Evolutionary conservation across 2,888 invertebrate species (phyloP).

Genomic region (Torymus aiolomorphi): DNA sequence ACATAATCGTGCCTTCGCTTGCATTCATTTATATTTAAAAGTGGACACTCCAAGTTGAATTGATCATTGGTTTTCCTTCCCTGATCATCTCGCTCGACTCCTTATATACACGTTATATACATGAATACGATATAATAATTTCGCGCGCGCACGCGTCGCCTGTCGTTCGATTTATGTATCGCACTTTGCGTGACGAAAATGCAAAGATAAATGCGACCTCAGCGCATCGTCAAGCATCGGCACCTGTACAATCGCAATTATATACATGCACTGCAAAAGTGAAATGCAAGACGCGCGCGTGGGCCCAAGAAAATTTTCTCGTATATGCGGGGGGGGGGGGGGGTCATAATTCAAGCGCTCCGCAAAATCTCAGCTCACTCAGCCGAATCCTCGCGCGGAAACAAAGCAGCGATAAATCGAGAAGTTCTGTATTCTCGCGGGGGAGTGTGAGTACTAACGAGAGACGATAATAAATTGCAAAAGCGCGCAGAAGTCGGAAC

Average conservation of each 20-base stretch:
- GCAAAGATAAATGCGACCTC: neutral
- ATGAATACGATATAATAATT: neutral
- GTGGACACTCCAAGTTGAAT: neutral
- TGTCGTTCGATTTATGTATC: slow-evolving; percentile 22
- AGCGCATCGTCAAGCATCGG: too few relatives aligned
- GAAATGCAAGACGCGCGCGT: neutral
- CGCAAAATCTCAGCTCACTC: too few relatives aligned
- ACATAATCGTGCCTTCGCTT: neutral
- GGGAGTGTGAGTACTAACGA: neutral
- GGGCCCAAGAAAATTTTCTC: neutral
- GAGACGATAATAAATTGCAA: slow-evolving; percentile 26
- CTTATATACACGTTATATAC: too few relatives aligned
- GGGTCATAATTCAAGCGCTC: too few relatives aligned
- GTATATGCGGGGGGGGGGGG: too few relatives aligned
- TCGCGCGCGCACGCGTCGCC: slow-evolving; percentile 20
- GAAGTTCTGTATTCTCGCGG: too few relatives aligned
- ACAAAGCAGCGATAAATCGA: too few relatives aligned
- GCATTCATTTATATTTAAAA: slow-evolving; percentile 14
- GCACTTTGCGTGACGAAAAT: slow-evolving; percentile 21
- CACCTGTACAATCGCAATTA: neutral
- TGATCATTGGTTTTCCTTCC: neutral
- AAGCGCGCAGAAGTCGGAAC: slow-evolving; percentile 1
- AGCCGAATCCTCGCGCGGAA: too few relatives aligned
- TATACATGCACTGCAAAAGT: slow-evolving; percentile 19
- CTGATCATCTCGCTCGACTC: too few relatives aligned